Base-by-base conservation (phyloP, 2,113 vertebrate species). In the Sitta europaea region DNA sequence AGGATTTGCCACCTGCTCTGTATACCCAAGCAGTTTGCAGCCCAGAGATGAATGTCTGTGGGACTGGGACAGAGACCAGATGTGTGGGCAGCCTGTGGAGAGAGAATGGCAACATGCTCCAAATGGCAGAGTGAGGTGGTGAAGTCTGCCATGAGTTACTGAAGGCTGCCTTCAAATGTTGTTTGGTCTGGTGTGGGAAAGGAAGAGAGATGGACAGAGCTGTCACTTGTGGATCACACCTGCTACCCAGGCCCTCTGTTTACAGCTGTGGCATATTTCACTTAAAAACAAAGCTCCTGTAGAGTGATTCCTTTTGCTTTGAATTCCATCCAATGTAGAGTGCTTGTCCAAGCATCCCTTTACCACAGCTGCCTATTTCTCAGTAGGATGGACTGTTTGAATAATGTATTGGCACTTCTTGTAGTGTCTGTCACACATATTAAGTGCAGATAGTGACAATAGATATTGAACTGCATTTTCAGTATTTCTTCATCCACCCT, bases 261-360 rank as follows among this genome's bases (percentile, higher is more conserved):
- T 86, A 42, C 38, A 40, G 38, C 33, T 12, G 4, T 57, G 36
- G 3, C 40, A 5, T 35, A 59, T 29, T 24, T 73, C 50, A 14
- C 31, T 35, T 25, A 28, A 38, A 88, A 85, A 45, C 28, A 14
- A 35, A 29, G 22, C 54, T 45, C 54, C 28, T 72, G 3, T 45
- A 62, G 17, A 27, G 6, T 15, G 42, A 59, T 65, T 27, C 23
- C 12, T 83, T 72, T 51, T 21, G 20, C 50, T 72, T 80, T 92
- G 53, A 75, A 78, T 71, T 50, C 42, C 1, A 1, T 12, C 38
- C 12, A 31, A 5, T 2, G 2, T 0, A 23, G 50, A 25, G 4
- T 75, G 53, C 18, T 43, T n/a, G 22, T 57, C 47, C 65, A 54
- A 73, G 47, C 14, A 55, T 20, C 19, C 10, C 17, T 80, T 83